Percentiles rank a stretch among this genome's conserved stretches.
Evolutionary conservation across 2,797 vertebrate species (phyloP).

Genomic region (Paramormyrops hopkinsi): DNA sequence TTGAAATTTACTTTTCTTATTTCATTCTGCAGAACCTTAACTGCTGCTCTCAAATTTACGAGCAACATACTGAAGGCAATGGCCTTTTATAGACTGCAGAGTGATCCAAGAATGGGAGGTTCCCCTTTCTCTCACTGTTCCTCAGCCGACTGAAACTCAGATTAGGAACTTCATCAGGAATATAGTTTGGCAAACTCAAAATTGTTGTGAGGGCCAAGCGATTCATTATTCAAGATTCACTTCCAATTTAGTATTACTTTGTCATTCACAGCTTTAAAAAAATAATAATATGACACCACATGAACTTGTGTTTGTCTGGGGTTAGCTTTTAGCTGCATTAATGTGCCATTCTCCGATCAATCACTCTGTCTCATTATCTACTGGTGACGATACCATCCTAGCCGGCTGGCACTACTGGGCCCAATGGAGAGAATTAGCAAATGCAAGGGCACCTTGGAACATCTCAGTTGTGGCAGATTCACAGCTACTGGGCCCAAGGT

Average conservation of each 20-base stretch:
- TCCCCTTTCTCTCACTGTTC: not conserved
- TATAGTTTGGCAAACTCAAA: not conserved
- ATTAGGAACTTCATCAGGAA: not conserved
- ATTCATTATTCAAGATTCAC: not conserved
- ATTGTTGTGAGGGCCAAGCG: not conserved
- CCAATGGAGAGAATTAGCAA: not conserved
- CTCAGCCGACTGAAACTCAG: not conserved
- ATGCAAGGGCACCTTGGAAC: constrained; percentile 28
- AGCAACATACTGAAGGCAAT: not conserved
- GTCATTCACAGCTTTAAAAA: constrained; percentile 17
- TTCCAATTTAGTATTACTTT: not conserved
- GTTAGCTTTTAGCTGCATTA: constrained; percentile 59
- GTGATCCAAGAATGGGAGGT: not conserved
- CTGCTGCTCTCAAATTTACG: not conserved
- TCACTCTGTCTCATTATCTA: constrained; percentile 58
- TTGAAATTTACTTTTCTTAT: not conserved
- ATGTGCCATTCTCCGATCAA: constrained; percentile 56
- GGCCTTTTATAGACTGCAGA: not conserved
- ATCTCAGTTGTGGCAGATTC: not conserved
- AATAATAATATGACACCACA: constrained; percentile 47
- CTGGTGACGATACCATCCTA: constrained; percentile 48
- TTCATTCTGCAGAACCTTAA: not conserved
- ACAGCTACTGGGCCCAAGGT: not conserved
- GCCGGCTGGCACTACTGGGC: constrained; percentile 44
- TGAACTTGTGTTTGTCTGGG: constrained; percentile 48